Evolutionary conservation across 2,113 vertebrate species (phyloP), one percentile per base, ranked within the genome.

Genomic region (Amphilophus citrinellus): DNA sequence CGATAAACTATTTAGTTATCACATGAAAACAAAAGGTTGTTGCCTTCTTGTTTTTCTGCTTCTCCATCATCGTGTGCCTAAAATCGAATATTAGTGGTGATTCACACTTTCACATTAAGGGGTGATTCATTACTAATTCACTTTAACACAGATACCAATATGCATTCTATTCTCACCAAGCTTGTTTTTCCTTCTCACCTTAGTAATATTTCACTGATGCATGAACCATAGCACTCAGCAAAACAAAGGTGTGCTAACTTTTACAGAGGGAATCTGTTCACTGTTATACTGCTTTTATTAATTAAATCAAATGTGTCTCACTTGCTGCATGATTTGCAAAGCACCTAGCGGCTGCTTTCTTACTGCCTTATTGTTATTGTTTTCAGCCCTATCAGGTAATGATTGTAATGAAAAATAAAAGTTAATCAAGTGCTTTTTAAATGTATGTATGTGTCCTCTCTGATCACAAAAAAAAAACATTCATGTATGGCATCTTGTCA

Each of bases 91-190:
- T 73, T 30, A 73, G 17, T n/a, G 18, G 47, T 56, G 68, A 73
- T 14, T 73, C 68, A 73, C 7, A 50, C 6, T 9, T 39, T 39
- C 37, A 39, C 37, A 39, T 39, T 39, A 39, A 18, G 56, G 47
- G 27, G 18, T 35, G 68, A 73, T 35, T 73, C 68, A 73, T 56
- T 56, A 32, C 47, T 73, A 73, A 73, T 73, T 73, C 68, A 56
- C 47, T 35, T 73, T 73, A 73, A n/a, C 27, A 73, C 18, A 0
- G 27, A 73, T 56, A 50, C 27, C 27, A 53, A 11, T 35, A 14
- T 56, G 27, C 27, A 53, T n/a, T 50, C 30, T 53, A 10, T 56
- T 27, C 1, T 35, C 2, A 11, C 18, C 66, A 35, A 73, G 68
- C 20, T 35, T 73, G 18, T 50, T 73, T 73, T 73, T 73, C 10